These are phyloP conservation scores for Leucoptera coffeella DNA, from an alignment of 2,888 invertebrate genomes.

Conservation along the genomic window DNA sequence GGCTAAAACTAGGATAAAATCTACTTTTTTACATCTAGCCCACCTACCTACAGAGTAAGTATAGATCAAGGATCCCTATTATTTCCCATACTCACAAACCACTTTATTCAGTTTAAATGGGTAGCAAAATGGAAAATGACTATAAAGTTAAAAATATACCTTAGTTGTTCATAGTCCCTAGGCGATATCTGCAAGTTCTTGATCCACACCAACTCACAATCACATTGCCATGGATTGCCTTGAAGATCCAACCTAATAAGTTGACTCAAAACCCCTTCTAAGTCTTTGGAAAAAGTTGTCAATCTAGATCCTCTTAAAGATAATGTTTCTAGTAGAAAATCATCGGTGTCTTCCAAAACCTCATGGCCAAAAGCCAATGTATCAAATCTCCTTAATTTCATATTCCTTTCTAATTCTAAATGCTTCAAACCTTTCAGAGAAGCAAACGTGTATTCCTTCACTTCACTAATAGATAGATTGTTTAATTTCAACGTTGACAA, in stretches of 20 bases:
- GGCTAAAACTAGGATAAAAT: too few relatives aligned
- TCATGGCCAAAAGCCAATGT: slow-evolving; percentile 29
- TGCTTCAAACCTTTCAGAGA: slow-evolving; percentile 40
- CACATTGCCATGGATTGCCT: slow-evolving; percentile 60
- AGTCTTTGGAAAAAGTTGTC: slow-evolving; percentile 20
- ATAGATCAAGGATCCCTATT: too few relatives aligned
- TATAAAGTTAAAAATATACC: too few relatives aligned
- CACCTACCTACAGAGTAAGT: too few relatives aligned
- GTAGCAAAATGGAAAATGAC: too few relatives aligned
- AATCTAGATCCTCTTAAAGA: slow-evolving; percentile 40
- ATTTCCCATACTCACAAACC: too few relatives aligned
- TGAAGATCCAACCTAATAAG: slow-evolving; percentile 44
- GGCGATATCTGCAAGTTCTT: slow-evolving; percentile 28
- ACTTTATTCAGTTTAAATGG: too few relatives aligned
- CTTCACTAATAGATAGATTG: slow-evolving; percentile 42
- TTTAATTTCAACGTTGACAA: slow-evolving; percentile 51
- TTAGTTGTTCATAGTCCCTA: slow-evolving; percentile 30
- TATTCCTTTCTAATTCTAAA: slow-evolving; percentile 51
- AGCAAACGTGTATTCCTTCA: slow-evolving; percentile 50
- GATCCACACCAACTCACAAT: slow-evolving; percentile 54
- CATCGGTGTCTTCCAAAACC: slow-evolving; percentile 23
- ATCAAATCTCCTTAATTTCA: slow-evolving; percentile 40
- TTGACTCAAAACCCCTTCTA: slow-evolving; percentile 37
- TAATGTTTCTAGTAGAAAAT: slow-evolving; percentile 34
- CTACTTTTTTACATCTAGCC: too few relatives aligned